Base-by-base conservation (phyloP, 1,140 invertebrate species). In the Panonychus citri region DNA sequence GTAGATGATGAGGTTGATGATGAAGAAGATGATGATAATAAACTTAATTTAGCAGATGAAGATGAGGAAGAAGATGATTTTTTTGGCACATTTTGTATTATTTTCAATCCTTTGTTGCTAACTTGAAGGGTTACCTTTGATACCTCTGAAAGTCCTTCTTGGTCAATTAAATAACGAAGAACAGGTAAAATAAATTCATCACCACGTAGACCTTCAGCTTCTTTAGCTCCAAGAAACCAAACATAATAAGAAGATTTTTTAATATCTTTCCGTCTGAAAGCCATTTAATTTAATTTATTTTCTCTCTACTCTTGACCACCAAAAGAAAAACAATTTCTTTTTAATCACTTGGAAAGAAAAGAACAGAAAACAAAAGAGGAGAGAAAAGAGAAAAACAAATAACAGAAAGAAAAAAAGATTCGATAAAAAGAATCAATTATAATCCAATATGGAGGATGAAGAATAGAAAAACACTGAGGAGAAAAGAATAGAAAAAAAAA, bases 161-260 rank as follows among this genome's bases (percentile, higher is more conserved):
- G 77, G 65, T 84, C 79, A 58, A 90, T 75, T 57, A 96, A 73
- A 63, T 86, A 78, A 56, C 79, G 74, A 61, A 95, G 78, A 40
- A 87, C 85, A 1, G 85, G 83, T 27, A 82, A 68, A 1, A 87
- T 80, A 63, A 80, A 83, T 61, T 82, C 78, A 13, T 77, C 72
- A 50, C 88, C 85, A 15, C 86, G 74, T 58, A 94, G 75, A 17
- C 87, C 88, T 62, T 84, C 80, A 30, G 84, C 83, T 72, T 95
- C 89, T 72, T 90, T 84, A 62, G 90, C 88, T 24, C 91, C 91
- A 61, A 97, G 76, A 73, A 95, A 96, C 84, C 89, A 91, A 49
- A 96, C 89, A 71, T 97, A 97, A 71, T 93, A 95, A 34, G 88
- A 91, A 49, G 86, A 84, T 68, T 93, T 93, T 72, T 90, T 90